Conservation (phyloP, 2,113 vertebrate genomes). For the Tragelaphus strepsiceros region DNA sequence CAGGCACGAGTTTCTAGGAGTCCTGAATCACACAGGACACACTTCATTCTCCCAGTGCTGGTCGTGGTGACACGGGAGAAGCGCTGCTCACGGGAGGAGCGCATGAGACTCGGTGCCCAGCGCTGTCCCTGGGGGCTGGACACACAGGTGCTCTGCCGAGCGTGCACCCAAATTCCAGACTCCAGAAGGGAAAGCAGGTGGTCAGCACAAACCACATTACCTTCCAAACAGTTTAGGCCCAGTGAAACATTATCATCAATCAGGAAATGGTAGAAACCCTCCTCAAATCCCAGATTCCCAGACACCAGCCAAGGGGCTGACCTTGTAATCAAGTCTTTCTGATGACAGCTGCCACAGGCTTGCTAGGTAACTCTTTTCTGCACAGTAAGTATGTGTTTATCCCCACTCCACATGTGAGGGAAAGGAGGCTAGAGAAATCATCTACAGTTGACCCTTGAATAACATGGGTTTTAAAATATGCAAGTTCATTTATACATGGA, state of each 20-base stretch:
- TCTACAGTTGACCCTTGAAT: not conserved
- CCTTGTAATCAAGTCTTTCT: not conserved
- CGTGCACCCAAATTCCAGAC: not conserved
- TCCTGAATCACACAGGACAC: not conserved
- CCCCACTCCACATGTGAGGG: not conserved
- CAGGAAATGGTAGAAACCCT: not conserved
- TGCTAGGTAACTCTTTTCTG: not conserved
- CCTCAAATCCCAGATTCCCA: not conserved
- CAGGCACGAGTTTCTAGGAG: not conserved
- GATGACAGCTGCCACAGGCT: not conserved
- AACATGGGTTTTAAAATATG: not conserved
- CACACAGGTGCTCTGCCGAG: not conserved
- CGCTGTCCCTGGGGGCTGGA: not conserved
- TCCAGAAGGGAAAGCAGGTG: not conserved
- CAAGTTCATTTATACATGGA: not conserved
- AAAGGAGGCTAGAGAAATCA: not conserved
- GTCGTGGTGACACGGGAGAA: accelerated
- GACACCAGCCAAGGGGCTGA: not conserved
- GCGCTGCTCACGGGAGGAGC: no score
- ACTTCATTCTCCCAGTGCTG: not conserved
- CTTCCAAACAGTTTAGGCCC: not conserved
- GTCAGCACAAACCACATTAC: not conserved
- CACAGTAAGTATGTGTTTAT: not conserved
- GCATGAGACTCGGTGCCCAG: no score
- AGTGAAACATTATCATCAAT: not conserved